Conservation (phyloP, 2,797 vertebrate genomes). For the Mormyrus hasselquistii region DNA sequence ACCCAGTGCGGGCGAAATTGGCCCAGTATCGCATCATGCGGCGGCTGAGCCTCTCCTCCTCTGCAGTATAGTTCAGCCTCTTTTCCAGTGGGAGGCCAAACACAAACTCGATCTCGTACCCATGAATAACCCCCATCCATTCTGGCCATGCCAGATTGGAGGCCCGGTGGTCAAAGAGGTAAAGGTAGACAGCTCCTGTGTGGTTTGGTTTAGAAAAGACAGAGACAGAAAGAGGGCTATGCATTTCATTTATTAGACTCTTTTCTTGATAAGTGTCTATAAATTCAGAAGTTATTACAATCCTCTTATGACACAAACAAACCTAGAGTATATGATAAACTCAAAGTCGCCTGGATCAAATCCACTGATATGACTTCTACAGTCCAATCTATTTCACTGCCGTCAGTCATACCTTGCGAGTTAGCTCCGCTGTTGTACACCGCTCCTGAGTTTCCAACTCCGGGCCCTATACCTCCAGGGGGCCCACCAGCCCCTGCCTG, state of each 20-base stretch:
- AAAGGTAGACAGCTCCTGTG: constrained; percentile 67
- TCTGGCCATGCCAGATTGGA: constrained; percentile 83
- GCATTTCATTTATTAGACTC: neutral
- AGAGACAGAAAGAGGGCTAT: neutral
- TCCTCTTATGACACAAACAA: neutral
- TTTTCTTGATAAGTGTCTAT: neutral
- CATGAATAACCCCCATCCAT: constrained; percentile 96
- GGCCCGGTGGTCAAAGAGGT: constrained; percentile 82
- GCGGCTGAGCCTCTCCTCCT: constrained; percentile 77
- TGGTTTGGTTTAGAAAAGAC: neutral
- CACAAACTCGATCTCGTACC: constrained; percentile 91
- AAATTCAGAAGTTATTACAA: neutral
- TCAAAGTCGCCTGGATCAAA: neutral
- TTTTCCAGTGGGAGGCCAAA: constrained; percentile 82
- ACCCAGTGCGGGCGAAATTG: constrained; percentile 88
- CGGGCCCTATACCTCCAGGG: constrained; percentile 29
- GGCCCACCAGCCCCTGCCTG: constrained; percentile 34
- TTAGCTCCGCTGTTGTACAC: constrained; percentile 51
- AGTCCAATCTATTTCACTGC: neutral
- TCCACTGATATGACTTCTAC: neutral
- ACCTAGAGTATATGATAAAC: neutral
- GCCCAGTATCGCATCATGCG: constrained; percentile 90
- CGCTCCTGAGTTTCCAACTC: constrained; percentile 37
- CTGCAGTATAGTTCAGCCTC: constrained; percentile 75
- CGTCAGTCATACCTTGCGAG: constrained; percentile 48